Evolutionary conservation across 2,888 invertebrate species (phyloP), one percentile per base, ranked within the genome.

Genomic region (Thymelicus lineola): DNA sequence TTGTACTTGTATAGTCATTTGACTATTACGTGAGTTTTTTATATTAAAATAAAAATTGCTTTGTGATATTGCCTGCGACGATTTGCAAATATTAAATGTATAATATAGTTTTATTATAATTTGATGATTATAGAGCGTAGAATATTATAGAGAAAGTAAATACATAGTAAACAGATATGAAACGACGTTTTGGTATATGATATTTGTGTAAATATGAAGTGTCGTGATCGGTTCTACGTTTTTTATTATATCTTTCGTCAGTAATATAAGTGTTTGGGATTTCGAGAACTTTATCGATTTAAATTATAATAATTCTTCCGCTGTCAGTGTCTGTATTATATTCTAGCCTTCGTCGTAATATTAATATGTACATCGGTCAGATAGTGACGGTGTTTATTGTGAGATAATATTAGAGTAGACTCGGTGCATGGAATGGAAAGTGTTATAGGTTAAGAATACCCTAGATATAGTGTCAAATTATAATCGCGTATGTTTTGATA

Each of bases 21-120:
- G 84, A 86, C 83, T 80, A 83, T 79, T 20, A 63, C 62, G 82
- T 81, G 82, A 83, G 81, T 86, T 86, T 87, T 85, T 84, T 84
- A 83, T 81, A 79, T 82, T 82, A 81, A 81, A 77, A 61, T 64
- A 65, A 74, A 28, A 76, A 82, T 83, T 76, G 87, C 88, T 90
- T 90, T 89, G 90, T 90, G 88, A 89, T 88, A 89, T 87, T 78
- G 86, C 88, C 78, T 78, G 83, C 77, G 80, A 82, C 80, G 80
- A 82, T 78, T 79, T 75, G 67, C 72, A 70, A 73, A 75, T 75
- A 76, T 77, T 75, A 63, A 53, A 58, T 63, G 80, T 82, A 80
- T 79, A 79, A 80, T 80, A 82, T 76, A 79, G 73, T 75, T 75
- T 73, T 58, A 55, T 45, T 63, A 35, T 46, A 15, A 59, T 53